Evolutionary conservation across 2,888 invertebrate species (phyloP), one percentile per base, ranked within the genome.

Genomic region (Pollenia labialis): DNA sequence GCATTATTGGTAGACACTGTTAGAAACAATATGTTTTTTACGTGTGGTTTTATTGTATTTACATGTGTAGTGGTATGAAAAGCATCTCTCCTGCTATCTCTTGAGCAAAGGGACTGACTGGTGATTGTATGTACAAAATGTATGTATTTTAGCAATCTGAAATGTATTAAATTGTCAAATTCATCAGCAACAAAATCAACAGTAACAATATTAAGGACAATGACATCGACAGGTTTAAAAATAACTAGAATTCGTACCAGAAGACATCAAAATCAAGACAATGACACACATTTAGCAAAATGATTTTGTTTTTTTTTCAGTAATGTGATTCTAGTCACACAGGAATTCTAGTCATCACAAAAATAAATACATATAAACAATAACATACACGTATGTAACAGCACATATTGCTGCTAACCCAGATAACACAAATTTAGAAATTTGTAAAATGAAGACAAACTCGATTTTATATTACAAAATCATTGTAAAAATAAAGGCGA

Each of bases 91-190:
- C 32, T 32, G 32, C 4, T 32, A 32, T 71, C 71, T n/a, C 6
- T 58, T 32, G 32, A n/a, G 60, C 46, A 58, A 44, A 12, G 48
- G 44, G 14, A 58, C 40, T 71, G 69, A 68, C 40, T 71, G 69
- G 50, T 48, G 48, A 42, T 40, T 40, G 58, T 48, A 56, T 16
- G 12, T 44, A 23, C 23, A 58, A 52, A 16, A 12, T 44, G 54
- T 62, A n/a, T 75, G 58, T 52, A 75, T 68, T 81, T 68, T 60
- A 60, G 44, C 75, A 60, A 82, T 81, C 69, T 75, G 62, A 82
- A 82, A 82, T 82, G 81, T 82, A 82, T 82, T 82, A 82, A 82
- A 82, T 75, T 82, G 81, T 82, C 81, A 75, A 75, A 82, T 69
- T 76, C 68, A 69, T 68, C 81, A 66, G 18, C 54, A 72, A 58